These are phyloP conservation scores for Enteromius argenteus DNA, from an alignment of 2,797 vertebrate genomes.

Conservation along the genomic window DNA sequence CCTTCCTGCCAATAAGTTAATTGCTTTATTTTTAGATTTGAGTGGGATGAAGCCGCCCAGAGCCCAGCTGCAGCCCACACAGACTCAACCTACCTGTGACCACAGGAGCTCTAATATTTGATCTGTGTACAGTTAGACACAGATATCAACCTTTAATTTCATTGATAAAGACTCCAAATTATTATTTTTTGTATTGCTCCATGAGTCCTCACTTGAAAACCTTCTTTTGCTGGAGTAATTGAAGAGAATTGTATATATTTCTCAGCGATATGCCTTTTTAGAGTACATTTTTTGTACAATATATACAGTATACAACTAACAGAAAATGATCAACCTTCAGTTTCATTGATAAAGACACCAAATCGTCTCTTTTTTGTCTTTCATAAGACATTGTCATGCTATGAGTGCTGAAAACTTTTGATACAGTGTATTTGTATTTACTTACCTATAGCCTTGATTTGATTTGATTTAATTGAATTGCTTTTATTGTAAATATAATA, in stretches of 20 bases:
- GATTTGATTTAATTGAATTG: background rate
- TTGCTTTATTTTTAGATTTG: conserved; percentile 77
- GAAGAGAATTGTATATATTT: background rate
- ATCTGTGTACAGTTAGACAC: conserved; percentile 26
- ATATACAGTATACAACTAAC: background rate
- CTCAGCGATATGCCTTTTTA: background rate
- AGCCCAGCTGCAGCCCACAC: conserved; percentile 48
- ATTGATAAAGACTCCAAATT: background rate
- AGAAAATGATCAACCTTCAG: background rate
- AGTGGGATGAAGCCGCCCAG: conserved; percentile 40
- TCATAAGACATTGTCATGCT: background rate
- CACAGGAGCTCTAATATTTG: conserved; percentile 17
- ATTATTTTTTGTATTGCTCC: background rate
- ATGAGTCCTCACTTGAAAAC: background rate
- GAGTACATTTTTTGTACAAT: background rate
- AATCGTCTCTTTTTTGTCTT: background rate
- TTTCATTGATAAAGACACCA: conserved; percentile 4
- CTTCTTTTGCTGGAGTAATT: background rate
- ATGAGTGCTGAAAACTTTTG: background rate
- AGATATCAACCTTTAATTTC: conserved; percentile 12
- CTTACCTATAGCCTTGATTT: background rate
- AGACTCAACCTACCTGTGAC: conserved; percentile 45
- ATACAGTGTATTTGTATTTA: background rate
- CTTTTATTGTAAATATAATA: conserved; percentile 11
- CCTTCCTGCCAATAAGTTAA: conserved; percentile 82